Evolutionary conservation across 2,888 invertebrate species (phyloP).

Genomic region (Eupithecia centaureata): DNA sequence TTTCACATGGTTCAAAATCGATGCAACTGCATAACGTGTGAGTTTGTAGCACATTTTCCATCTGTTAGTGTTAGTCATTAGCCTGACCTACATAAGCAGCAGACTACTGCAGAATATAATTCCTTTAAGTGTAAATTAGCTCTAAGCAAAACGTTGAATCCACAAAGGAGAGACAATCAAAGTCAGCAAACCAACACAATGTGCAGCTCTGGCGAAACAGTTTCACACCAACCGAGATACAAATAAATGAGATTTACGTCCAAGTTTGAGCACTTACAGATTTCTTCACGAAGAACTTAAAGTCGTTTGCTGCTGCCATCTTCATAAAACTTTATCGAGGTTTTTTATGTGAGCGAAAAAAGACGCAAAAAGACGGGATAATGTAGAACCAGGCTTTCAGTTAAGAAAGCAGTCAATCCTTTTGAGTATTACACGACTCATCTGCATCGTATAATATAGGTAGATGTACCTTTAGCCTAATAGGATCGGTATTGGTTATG

Average conservation of each 20-base stretch:
- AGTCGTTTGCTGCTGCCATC: conserved; percentile 41
- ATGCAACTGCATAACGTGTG: conserved; percentile 47
- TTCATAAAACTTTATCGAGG: conserved; percentile 42
- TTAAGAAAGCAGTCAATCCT: conserved; percentile 10
- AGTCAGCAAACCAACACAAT: conserved; percentile 19
- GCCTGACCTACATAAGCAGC: conserved; percentile 44
- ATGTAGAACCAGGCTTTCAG: conserved; percentile 12
- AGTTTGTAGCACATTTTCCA: conserved; percentile 47
- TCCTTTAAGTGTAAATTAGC: conserved; percentile 21
- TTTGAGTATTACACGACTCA: not conserved
- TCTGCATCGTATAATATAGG: not conserved
- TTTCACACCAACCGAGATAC: conserved; percentile 34
- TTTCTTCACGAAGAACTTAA: conserved; percentile 44
- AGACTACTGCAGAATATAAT: conserved; percentile 22
- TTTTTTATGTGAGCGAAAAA: conserved; percentile 38
- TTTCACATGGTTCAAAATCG: conserved; percentile 5
- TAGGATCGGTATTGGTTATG: conserved; percentile 17
- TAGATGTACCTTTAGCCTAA: conserved; percentile 9
- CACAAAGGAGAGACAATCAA: conserved; percentile 13
- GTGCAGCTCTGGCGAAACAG: conserved; percentile 22
- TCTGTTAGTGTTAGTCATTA: conserved; percentile 47
- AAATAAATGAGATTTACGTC: conserved; percentile 41
- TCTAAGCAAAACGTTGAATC: not conserved
- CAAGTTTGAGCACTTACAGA: conserved; percentile 44
- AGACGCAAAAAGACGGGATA: conserved; percentile 18